Base-by-base conservation (phyloP, 2,113 vertebrate genomes). In the Platysternon megacephalum region DNA sequence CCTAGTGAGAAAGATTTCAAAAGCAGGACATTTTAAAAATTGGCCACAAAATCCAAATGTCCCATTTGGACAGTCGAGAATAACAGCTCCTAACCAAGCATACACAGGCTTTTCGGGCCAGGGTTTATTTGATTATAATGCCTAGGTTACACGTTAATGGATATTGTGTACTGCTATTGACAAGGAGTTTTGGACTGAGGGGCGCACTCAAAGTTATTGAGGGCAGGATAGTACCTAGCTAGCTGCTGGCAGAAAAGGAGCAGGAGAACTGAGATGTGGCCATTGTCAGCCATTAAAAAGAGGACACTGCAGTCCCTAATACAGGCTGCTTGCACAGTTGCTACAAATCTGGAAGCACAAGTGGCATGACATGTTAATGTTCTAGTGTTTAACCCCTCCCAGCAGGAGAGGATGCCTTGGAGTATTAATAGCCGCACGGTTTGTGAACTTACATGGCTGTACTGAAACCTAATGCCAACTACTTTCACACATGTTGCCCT, bases 361-460 rank as follows among this genome's bases (percentile, higher is more conserved):
- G 35, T 86, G 93, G 88, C 91, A 51, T 68, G 80, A 51, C 85
- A 65, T 3, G 39, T 80, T 81, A 0, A 14, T 76, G 85, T 84
- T 86, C 84, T 44, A 56, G 56, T 17, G 3, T 82, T 82, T 81
- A 39, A 35, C 65, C 78, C 81, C 51, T 72, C 65, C 35, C 32
- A 55, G 82, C 28, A 21, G 76, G 39, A 8, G 6, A 29, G 86
- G 81, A 72, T 93, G 91, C 90, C 91, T 88, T 1, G 2, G 76
- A 29, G 0, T 96, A 94, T 94, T 93, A 90, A 94, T 96, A 90
- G 76, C 84, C 4, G 2, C 83, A 48, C 26, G 80, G 76, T 86
- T 91, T 82, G 91, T 68, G 94, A 95, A 93, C 97, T 91, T 56
- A 84, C 88, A 84, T 1, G 76, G 78, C 89, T 82, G 95, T 53